Evolutionary conservation across 2,888 invertebrate species (phyloP).

Genomic region (Biston stratarius): DNA sequence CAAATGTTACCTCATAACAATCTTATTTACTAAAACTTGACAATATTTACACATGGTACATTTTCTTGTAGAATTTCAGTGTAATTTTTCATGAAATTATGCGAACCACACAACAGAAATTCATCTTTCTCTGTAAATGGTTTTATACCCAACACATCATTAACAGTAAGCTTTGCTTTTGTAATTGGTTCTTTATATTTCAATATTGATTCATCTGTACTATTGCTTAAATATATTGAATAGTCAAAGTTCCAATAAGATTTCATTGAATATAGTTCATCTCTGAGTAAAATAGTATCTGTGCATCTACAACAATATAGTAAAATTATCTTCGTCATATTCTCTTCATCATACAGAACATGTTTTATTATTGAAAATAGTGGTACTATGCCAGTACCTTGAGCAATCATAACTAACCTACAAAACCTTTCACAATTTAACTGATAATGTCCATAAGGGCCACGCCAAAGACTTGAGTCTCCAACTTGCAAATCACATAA

Average conservation of each 20-base stretch:
- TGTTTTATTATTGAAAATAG: constrained; percentile 87
- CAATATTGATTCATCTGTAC: constrained; percentile 25
- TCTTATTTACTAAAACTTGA: constrained; percentile 63
- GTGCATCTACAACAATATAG: constrained; percentile 87
- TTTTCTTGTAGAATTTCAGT: constrained; percentile 59
- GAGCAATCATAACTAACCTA: constrained; percentile 82
- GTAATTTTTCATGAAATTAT: constrained; percentile 83
- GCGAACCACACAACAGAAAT: constrained; percentile 88
- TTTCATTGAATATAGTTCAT: constrained; percentile 86
- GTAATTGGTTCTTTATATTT: constrained; percentile 86
- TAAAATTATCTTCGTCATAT: constrained; percentile 88
- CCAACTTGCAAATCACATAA: constrained; percentile 77
- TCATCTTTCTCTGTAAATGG: constrained; percentile 65
- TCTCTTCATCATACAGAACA: constrained; percentile 89
- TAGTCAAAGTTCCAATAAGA: constrained; percentile 92
- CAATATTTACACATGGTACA: constrained; percentile 61
- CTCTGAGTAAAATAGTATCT: constrained; percentile 87
- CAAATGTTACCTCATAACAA: not conserved
- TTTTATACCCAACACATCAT: constrained; percentile 65
- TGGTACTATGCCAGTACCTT: constrained; percentile 92
- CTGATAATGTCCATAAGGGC: constrained; percentile 89
- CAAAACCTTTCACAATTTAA: constrained; percentile 74
- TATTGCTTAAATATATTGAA: constrained; percentile 83
- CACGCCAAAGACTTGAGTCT: constrained; percentile 88
- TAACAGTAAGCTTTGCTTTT: constrained; percentile 62